Percentiles rank a stretch among this genome's conserved stretches.
Evolutionary conservation across 2,113 vertebrate species (phyloP).

Genomic region (Columba livia): DNA sequence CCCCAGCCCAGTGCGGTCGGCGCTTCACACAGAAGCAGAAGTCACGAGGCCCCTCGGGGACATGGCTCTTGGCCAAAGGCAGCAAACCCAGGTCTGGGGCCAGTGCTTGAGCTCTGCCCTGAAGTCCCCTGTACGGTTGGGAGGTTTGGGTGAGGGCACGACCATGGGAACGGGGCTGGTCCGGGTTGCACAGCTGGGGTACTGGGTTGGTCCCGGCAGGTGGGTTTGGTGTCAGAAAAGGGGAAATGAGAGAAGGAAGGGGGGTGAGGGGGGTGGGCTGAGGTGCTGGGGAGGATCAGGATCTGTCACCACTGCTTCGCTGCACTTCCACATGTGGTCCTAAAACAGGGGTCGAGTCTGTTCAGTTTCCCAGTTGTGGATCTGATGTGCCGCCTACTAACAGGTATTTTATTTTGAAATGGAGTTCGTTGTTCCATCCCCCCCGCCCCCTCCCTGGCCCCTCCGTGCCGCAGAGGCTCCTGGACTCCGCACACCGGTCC

Average conservation of each 20-base stretch:
- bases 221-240: background rate
- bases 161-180: no score
- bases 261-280: background rate
- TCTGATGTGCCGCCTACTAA: background rate
- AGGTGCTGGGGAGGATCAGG: background rate
- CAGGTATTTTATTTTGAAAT: background rate
- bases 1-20: fast-evolving
- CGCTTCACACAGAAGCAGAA: background rate
- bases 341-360: background rate
- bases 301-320: conserved; percentile 6
- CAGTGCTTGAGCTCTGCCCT: fast-evolving
- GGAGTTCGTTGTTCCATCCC: background rate
- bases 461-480: background rate
- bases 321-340: background rate
- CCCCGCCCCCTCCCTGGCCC: background rate
- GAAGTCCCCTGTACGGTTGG: fast-evolving
- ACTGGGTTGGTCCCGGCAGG: background rate
- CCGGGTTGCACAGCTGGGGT: no score
- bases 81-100: background rate
- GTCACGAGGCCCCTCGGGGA: fast-evolving
- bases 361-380: background rate
- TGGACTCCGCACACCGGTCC: background rate
- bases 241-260: background rate
- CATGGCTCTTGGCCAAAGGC: background rate
- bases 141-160: background rate